Percentiles rank a stretch among this genome's conserved stretches.
Evolutionary conservation across 2,113 vertebrate species (phyloP).

Genomic region (Piprites chloris): DNA sequence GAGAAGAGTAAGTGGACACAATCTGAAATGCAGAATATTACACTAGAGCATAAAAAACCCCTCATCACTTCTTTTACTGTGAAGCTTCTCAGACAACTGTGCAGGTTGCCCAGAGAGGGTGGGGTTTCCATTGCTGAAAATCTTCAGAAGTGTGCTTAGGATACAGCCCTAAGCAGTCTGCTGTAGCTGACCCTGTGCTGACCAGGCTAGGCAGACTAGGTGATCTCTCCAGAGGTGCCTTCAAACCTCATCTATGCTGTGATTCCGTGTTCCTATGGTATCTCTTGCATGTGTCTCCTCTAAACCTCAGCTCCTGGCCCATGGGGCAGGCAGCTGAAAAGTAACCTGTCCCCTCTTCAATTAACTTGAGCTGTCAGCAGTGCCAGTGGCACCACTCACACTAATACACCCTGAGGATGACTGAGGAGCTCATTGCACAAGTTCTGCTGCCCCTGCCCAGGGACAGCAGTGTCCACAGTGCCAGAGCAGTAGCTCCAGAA

Average conservation of each 20-base stretch:
- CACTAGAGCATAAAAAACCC: background rate
- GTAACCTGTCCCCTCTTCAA: background rate
- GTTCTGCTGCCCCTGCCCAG: background rate
- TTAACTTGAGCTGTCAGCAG: background rate
- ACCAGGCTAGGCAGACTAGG: background rate
- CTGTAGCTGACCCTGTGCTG: background rate
- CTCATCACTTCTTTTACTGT: background rate
- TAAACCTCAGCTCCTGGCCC: background rate
- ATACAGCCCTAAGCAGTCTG: background rate
- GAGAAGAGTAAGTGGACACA: background rate
- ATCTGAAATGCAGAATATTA: background rate
- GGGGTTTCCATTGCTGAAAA: background rate
- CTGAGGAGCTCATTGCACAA: background rate
- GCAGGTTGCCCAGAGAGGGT: background rate
- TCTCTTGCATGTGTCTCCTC: background rate
- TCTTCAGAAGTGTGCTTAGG: background rate
- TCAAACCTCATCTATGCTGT: background rate
- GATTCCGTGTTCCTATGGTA: rapidly evolving
- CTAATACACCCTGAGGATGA: background rate
- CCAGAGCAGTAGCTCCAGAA: background rate
- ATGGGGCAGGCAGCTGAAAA: background rate
- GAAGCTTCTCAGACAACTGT: background rate
- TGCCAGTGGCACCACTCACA: background rate
- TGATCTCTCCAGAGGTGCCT: background rate
- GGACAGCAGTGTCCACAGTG: background rate